Percentiles rank a stretch among this genome's conserved stretches.
phyloP scores from a whole-genome alignment of 2,113 vertebrate genomes.

The Myotis davidii region DNA sequence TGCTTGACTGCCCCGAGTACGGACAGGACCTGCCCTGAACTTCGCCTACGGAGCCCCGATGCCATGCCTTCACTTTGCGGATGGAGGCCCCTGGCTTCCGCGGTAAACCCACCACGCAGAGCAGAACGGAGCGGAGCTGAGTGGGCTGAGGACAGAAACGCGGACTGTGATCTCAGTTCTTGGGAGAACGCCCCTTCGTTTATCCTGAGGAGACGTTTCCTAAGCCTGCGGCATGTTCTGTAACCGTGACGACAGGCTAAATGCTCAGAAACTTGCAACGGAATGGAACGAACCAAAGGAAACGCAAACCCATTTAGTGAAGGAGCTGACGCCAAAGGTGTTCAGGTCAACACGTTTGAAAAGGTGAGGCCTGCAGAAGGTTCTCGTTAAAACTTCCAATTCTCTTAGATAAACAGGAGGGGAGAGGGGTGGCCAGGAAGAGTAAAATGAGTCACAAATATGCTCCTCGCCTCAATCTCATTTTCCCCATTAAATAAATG shows the following conservation, averaged over 20 bases:
- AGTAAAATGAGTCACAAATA: neutral
- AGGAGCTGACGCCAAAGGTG: neutral
- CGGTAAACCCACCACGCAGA: neutral
- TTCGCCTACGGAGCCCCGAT: slow-evolving; percentile 41
- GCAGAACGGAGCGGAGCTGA: neutral
- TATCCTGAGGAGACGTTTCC: neutral
- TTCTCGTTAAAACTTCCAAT: neutral
- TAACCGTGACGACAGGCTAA: neutral
- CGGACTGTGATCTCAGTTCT: neutral
- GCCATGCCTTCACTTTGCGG: neutral
- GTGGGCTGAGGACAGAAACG: neutral
- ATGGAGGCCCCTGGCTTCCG: neutral
- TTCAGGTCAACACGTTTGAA: accelerated
- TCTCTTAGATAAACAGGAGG: neutral
- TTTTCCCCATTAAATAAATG: neutral
- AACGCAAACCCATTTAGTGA: neutral
- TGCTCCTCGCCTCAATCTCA: neutral
- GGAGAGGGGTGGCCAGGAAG: neutral
- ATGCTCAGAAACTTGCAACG: neutral
- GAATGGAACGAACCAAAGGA: neutral
- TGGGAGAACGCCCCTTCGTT: neutral
- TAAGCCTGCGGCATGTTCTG: neutral
- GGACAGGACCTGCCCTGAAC: neutral
- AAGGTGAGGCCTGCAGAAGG: neutral
- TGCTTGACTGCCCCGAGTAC: neutral